Conservation (phyloP, 2,888 invertebrate species). For the Cryptus armator region DNA sequence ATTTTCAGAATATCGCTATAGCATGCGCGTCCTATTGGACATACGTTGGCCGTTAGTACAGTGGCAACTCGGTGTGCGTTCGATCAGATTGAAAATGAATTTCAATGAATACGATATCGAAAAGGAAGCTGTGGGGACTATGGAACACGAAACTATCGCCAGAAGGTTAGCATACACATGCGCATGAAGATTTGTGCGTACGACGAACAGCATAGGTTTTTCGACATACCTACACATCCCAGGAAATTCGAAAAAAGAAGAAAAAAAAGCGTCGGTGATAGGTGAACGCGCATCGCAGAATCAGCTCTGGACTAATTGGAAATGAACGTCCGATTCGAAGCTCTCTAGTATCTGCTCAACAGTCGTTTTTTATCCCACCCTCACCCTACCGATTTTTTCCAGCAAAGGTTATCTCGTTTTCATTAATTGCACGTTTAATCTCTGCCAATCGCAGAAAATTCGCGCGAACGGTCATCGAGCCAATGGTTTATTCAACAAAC, state of each 20-base stretch:
- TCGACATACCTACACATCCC: constrained; percentile 34
- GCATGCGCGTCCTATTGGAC: background rate
- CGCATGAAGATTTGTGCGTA: background rate
- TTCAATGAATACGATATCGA: background rate
- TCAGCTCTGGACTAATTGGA: constrained; percentile 65
- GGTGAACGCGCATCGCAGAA: constrained; percentile 59
- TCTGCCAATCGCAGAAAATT: constrained; percentile 64
- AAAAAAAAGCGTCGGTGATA: constrained; percentile 49
- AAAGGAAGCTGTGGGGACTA: background rate
- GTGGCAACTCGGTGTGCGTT: background rate
- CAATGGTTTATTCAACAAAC: constrained; percentile 18
- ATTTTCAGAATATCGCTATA: constrained; percentile 81
- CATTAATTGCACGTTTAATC: constrained; percentile 69
- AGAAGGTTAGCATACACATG: background rate
- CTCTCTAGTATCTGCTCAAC: constrained; percentile 55
- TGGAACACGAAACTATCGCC: background rate
- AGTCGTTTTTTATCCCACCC: constrained; percentile 49
- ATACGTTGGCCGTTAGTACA: background rate
- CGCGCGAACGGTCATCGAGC: constrained; percentile 39
- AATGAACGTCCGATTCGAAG: constrained; percentile 65
- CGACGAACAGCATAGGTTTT: constrained; percentile 14
- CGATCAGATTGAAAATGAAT: constrained; percentile 65
- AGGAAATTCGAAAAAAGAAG: constrained; percentile 23
- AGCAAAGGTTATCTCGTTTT: constrained; percentile 63
- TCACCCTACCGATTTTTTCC: constrained; percentile 24